Percentiles rank a stretch among this genome's conserved stretches.
phyloP scores from a whole-genome alignment of 2,113 vertebrate genomes.

The Entelurus aequoreus region DNA sequence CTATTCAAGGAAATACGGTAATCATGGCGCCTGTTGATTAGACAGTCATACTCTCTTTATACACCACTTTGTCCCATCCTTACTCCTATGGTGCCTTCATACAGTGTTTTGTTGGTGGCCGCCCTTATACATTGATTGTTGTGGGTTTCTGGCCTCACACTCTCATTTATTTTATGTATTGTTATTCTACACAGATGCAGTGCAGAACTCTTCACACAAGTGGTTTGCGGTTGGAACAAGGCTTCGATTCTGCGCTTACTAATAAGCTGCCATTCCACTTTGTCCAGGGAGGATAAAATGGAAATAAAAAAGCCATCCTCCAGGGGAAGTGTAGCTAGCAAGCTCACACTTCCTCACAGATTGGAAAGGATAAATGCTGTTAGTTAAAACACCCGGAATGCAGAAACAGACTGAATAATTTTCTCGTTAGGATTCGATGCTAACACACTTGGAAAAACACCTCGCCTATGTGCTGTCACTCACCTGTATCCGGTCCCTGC shows the following conservation, averaged over 20 bases:
- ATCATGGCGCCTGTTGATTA: too few species aligned
- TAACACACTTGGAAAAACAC: too few species aligned
- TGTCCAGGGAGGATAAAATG: background rate
- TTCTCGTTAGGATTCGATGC: too few species aligned
- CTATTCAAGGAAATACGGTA: too few species aligned
- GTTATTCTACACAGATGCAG: background rate
- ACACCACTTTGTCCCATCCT: too few species aligned
- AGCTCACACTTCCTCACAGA: constrained; percentile 2
- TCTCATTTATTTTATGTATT: too few species aligned
- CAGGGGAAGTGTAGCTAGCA: background rate
- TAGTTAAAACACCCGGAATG: constrained; percentile 8
- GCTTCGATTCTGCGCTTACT: background rate
- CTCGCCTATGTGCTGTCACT: constrained; percentile 22
- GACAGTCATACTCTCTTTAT: too few species aligned
- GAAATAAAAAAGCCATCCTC: background rate
- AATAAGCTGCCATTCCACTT: background rate
- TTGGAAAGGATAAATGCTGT: constrained; percentile 16
- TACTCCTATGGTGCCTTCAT: too few species aligned
- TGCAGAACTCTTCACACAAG: background rate
- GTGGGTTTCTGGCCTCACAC: too few species aligned
- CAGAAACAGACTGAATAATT: too few species aligned
- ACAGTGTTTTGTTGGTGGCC: too few species aligned
- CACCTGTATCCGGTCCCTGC: constrained; percentile 77
- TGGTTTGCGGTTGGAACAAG: background rate
- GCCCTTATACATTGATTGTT: too few species aligned